Evolutionary conservation across 2,888 invertebrate species (phyloP), one percentile per base, ranked within the genome.

Genomic region (Drosophila melanosoma): DNA sequence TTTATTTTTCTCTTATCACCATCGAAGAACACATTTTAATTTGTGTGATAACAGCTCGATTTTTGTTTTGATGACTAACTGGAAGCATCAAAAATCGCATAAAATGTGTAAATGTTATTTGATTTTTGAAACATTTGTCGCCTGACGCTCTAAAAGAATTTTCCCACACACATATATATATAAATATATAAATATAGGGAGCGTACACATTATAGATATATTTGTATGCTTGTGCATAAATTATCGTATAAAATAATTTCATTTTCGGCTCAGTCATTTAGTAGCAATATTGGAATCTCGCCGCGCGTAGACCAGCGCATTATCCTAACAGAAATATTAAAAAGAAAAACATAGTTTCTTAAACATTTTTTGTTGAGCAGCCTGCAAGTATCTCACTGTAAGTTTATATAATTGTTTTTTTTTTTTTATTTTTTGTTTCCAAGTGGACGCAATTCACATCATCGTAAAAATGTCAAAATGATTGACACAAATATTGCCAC

Each of bases 221-320:
- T 51, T 29, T 60, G 61, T 51, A 42, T 42, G 20, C 38, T 36
- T 49, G 33, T 68, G 59, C 51, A 59, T 82, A 79, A 78, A 73
- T 82, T 78, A 79, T 79, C 74, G 78, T 79, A 79, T 74, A 84
- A 84, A 88, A 83, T 74, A 86, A 86, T 83, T 87, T 84, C 66
- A 64, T 71, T 86, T 90, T 81, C 82, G 78, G 70, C 70, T 54
- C 67, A 66, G 51, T 45, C 68, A 56, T 86, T 84, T 70, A 84
- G 84, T 90, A 61, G 53, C 81, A 89, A 70, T 65, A 81, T 86
- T 74, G 81, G 78, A 84, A 77, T 77, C 84, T 51, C 45, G 60
- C 40, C 32, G 87, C 36, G 70, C 57, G 69, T 69, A 72, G 53
- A 72, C 49, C 54, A 49, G 26, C 68, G 79, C 59, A 67, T 49